Conservation (phyloP, 2,888 invertebrate species). For the Spialia ferax region DNA sequence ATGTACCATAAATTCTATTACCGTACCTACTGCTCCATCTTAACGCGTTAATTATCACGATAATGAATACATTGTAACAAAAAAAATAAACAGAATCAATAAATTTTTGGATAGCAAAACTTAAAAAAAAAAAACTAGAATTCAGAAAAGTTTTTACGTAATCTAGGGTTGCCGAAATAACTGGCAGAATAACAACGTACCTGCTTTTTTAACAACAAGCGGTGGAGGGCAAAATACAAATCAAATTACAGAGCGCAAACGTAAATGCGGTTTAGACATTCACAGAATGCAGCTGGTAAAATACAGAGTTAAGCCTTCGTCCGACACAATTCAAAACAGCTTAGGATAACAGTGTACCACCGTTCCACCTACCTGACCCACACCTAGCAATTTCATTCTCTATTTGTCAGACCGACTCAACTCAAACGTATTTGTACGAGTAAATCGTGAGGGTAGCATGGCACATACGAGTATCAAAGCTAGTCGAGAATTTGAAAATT, state of each 20-base stretch:
- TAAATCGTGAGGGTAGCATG: not conserved
- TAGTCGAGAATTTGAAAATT: too few species aligned
- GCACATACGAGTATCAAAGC: not conserved
- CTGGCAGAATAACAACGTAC: too few species aligned
- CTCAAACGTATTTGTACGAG: not conserved
- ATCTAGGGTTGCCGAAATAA: too few species aligned
- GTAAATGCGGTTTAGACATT: slow-evolving; percentile 1
- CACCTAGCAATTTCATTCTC: not conserved
- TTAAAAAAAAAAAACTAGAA: too few species aligned
- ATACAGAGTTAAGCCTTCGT: not conserved
- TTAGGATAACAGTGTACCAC: not conserved
- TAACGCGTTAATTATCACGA: too few species aligned
- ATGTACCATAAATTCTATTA: too few species aligned
- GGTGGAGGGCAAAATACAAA: not conserved
- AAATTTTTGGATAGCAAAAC: too few species aligned
- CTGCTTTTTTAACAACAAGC: too few species aligned
- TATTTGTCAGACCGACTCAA: not conserved
- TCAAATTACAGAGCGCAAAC: not conserved
- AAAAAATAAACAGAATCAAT: too few species aligned
- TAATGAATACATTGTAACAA: too few species aligned
- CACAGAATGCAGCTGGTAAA: not conserved
- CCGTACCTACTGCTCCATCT: too few species aligned
- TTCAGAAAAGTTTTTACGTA: too few species aligned
- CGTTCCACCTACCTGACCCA: not conserved
- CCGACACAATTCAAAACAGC: slow-evolving; percentile 5